These are phyloP conservation scores for Polymixis lichenea DNA, from an alignment of 2,888 invertebrate species.

Conservation along the genomic window DNA sequence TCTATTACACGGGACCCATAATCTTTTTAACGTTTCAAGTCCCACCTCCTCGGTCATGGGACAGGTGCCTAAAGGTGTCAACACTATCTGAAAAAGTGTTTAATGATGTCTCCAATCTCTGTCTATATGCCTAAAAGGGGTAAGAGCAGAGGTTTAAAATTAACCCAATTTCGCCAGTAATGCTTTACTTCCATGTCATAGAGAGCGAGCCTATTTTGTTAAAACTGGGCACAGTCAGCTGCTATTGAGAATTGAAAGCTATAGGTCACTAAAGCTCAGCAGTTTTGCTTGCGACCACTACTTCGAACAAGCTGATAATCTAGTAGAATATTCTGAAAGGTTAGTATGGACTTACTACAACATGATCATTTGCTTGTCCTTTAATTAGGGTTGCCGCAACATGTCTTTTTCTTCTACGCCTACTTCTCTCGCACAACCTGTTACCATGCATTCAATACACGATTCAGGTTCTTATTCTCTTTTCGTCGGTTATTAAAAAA, in stretches of 20 bases:
- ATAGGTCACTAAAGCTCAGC: neutral
- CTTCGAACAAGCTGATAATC: neutral
- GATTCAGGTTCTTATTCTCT: too few relatives aligned
- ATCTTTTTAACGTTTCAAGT: neutral
- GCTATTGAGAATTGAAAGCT: neutral
- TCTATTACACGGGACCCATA: neutral
- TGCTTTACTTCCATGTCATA: neutral
- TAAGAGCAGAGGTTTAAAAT: neutral
- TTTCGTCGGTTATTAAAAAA: too few relatives aligned
- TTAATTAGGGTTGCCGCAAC: neutral
- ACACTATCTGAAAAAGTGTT: neutral
- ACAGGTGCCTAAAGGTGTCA: neutral
- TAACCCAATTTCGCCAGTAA: constrained; percentile 10
- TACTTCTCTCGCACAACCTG: neutral
- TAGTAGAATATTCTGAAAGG: neutral
- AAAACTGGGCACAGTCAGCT: neutral
- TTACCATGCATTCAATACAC: too few relatives aligned
- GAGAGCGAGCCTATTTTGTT: neutral
- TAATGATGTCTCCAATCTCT: neutral
- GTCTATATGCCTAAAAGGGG: neutral
- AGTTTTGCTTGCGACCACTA: neutral
- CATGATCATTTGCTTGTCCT: too few relatives aligned
- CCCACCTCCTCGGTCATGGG: neutral
- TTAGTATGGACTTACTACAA: too few relatives aligned
- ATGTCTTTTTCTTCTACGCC: neutral